Evolutionary conservation across 1,140 invertebrate species (phyloP).

Genomic region (Hypothenemus hampei): DNA sequence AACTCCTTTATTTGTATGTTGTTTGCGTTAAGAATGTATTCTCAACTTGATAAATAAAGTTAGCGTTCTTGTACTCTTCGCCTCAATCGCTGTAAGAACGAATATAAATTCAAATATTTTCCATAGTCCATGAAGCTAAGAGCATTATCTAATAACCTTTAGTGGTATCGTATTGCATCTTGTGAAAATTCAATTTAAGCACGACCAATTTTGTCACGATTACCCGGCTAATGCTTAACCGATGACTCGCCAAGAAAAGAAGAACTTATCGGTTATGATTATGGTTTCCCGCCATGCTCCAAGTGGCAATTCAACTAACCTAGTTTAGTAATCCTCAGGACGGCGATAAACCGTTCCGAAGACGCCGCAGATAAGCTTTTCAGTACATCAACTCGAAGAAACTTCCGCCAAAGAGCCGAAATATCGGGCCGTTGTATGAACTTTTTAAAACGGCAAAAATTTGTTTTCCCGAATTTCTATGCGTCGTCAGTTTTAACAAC

Average conservation of each 20-base stretch:
- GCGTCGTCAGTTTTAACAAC: too few relatives aligned
- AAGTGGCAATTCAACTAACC: slow-evolving; percentile 30
- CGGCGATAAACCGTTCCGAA: slow-evolving; percentile 24
- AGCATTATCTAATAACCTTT: too few relatives aligned
- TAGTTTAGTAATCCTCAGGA: slow-evolving; percentile 29
- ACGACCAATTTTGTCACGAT: slow-evolving; percentile 14
- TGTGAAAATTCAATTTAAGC: slow-evolving; percentile 15
- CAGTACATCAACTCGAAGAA: slow-evolving; percentile 27
- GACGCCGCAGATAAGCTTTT: slow-evolving; percentile 25
- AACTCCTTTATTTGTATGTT: too few relatives aligned
- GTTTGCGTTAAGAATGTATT: too few relatives aligned
- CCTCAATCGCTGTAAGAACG: too few relatives aligned
- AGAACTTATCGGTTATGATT: slow-evolving; percentile 30
- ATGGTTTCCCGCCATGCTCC: slow-evolving; percentile 25
- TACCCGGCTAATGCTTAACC: slow-evolving; percentile 21
- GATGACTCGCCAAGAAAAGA: slow-evolving; percentile 18
- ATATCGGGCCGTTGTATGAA: slow-evolving; percentile 16
- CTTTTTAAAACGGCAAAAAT: slow-evolving; percentile 18
- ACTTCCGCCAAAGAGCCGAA: slow-evolving; percentile 20
- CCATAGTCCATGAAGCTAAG: too few relatives aligned
- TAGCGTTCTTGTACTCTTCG: too few relatives aligned
- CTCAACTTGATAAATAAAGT: too few relatives aligned
- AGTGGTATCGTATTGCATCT: slow-evolving; percentile 8
- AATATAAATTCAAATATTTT: too few relatives aligned
- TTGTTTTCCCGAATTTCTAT: slow-evolving; percentile 16